Evolutionary conservation across 1,140 invertebrate genomes (phyloP).

Genomic region (Pectinophora gossypiella): DNA sequence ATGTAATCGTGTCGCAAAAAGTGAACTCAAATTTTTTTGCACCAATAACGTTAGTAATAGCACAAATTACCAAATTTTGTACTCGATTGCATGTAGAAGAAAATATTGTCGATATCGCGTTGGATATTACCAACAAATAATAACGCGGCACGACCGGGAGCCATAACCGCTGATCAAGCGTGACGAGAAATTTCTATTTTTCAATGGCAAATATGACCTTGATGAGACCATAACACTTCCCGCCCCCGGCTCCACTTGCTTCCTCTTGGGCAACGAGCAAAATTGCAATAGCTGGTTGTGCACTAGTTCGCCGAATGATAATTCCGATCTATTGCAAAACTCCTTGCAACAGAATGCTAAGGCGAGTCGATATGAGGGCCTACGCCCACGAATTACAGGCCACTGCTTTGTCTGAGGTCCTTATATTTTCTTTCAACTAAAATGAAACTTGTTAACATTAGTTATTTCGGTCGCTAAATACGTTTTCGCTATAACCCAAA

Average conservation of each 20-base stretch:
- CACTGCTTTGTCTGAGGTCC: constrained; percentile 44
- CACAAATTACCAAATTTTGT: neutral
- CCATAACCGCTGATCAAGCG: constrained; percentile 20
- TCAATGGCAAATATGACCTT: constrained; percentile 43
- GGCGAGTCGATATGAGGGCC: constrained; percentile 49
- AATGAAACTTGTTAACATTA: neutral
- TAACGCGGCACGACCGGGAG: neutral
- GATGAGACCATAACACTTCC: constrained; percentile 30
- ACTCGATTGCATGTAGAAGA: neutral
- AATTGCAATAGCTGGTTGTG: constrained; percentile 56
- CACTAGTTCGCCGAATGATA: constrained; percentile 70
- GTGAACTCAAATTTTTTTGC: neutral
- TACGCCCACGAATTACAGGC: constrained; percentile 61
- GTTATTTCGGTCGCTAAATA: too few species aligned
- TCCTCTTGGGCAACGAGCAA: constrained; percentile 52
- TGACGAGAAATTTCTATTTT: constrained; percentile 37
- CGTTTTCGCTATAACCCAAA: too few species aligned
- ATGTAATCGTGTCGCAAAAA: neutral
- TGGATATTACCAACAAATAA: neutral
- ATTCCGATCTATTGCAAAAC: constrained; percentile 66
- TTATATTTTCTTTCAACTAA: constrained; percentile 16
- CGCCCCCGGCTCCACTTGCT: constrained; percentile 33
- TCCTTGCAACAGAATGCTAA: constrained; percentile 49
- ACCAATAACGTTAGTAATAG: neutral
- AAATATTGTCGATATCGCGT: neutral